Conservation (phyloP, 2,888 invertebrate species). For the Notodonta dromedarius region DNA sequence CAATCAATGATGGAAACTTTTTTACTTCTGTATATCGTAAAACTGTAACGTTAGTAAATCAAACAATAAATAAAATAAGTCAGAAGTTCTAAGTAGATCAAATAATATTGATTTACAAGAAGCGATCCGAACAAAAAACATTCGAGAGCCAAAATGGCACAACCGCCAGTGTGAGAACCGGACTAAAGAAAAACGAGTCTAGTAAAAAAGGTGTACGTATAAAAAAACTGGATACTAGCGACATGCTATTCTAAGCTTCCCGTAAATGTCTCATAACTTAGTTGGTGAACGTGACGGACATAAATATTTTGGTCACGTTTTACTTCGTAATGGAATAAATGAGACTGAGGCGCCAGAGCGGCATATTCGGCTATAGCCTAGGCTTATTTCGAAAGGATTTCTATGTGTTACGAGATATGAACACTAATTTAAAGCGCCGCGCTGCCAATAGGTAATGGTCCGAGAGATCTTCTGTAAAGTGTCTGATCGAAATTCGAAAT, state of each 20-base stretch:
- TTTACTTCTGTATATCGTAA: not conserved
- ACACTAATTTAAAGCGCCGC: not conserved
- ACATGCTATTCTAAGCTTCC: constrained; percentile 12
- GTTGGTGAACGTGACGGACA: constrained; percentile 5
- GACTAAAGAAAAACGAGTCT: constrained; percentile 5
- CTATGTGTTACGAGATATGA: not conserved
- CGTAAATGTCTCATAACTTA: constrained; percentile 12
- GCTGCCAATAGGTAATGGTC: too few relatives aligned
- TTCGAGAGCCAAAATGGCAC: not conserved
- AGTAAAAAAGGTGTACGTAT: not conserved
- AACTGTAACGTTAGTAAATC: not conserved
- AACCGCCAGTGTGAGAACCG: constrained; percentile 7
- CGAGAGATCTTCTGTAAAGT: too few relatives aligned
- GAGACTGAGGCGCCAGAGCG: constrained; percentile 12
- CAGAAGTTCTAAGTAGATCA: not conserved
- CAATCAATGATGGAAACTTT: not conserved
- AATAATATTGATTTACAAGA: not conserved
- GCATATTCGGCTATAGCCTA: too few relatives aligned
- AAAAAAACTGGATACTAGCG: constrained; percentile 1
- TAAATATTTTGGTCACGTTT: constrained; percentile 4
- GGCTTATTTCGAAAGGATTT: too few relatives aligned
- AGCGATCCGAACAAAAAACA: not conserved
- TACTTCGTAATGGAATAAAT: not conserved
- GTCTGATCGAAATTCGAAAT: too few relatives aligned
- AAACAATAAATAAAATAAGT: not conserved